Conservation (phyloP, 2,888 invertebrate genomes). For the Drosophila greeni region DNA sequence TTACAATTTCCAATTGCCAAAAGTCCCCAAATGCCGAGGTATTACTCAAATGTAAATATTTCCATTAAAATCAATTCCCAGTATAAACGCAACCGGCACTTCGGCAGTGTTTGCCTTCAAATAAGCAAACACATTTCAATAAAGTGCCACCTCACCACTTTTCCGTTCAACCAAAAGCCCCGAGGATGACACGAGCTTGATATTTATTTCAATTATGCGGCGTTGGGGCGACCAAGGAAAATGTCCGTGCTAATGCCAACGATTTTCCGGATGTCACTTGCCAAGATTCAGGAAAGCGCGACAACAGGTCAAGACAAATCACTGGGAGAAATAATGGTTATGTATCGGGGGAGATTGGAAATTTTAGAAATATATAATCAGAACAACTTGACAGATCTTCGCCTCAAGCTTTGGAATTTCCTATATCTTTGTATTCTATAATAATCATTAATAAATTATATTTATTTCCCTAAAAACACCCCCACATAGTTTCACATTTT, state of each 20-base stretch:
- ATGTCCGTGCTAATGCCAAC: constrained; percentile 16
- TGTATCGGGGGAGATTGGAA: no score
- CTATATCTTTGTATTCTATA: no score
- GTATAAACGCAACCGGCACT: not conserved
- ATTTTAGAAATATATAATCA: no score
- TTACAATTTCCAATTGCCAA: constrained; percentile 13
- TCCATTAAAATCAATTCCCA: constrained; percentile 43
- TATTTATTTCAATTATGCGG: constrained; percentile 61
- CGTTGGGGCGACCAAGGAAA: constrained; percentile 12
- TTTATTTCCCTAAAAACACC: no score
- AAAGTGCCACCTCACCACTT: constrained; percentile 23
- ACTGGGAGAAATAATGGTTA: constrained; percentile 1
- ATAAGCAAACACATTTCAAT: constrained; percentile 41
- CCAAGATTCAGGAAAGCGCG: constrained; percentile 2
- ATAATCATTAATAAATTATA: not conserved
- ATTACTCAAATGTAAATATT: constrained; percentile 39
- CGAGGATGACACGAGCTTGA: constrained; percentile 8
- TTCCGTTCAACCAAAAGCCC: not conserved
- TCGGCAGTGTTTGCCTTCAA: constrained; percentile 24
- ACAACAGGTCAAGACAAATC: constrained; percentile 19
- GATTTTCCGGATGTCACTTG: constrained; percentile 17
- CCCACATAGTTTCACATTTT: not conserved
- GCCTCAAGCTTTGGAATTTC: no score
- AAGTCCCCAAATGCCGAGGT: constrained; percentile 4
- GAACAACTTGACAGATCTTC: no score